These are phyloP conservation scores for Myxocyprinus asiaticus DNA, from an alignment of 2,113 vertebrate species.

Conservation along the genomic window DNA sequence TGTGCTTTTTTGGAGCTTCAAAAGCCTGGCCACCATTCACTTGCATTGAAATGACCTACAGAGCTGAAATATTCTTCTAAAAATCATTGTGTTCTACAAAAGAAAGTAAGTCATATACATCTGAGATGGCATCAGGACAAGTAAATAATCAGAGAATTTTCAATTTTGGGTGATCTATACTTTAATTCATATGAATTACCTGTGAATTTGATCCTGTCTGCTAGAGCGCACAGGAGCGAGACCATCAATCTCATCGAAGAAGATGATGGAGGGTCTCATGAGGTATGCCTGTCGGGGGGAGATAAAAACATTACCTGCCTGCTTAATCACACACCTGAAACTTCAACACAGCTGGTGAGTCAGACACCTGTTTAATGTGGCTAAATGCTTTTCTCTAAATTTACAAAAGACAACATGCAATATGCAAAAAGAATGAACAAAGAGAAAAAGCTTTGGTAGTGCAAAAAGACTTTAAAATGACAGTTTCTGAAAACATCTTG, in stretches of 20 bases:
- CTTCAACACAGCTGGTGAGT: not conserved
- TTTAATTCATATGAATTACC: conserved; percentile 70
- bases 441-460: not conserved
- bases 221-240: conserved; percentile 98
- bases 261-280: conserved; percentile 99
- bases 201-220: conserved; percentile 99
- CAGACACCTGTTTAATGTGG: not conserved
- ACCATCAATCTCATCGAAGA: conserved; percentile 99
- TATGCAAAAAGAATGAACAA: not conserved
- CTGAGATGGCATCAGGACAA: no score
- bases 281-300: conserved; percentile 85
- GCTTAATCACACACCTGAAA: not conserved
- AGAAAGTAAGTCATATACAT: no score
- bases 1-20: no score
- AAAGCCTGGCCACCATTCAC: no score
- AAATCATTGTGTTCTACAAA: no score
- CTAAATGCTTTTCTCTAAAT: not conserved
- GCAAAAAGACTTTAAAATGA: no score
- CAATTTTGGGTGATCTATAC: no score
- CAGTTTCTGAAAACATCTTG: no score
- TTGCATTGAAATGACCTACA: no score
- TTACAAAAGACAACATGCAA: not conserved
- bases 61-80: no score
- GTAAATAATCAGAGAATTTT: no score
- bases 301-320: conserved; percentile 20